These are phyloP conservation scores for Girardinichthys multiradiatus DNA, from an alignment of 2,113 vertebrate species.

Conservation along the genomic window DNA sequence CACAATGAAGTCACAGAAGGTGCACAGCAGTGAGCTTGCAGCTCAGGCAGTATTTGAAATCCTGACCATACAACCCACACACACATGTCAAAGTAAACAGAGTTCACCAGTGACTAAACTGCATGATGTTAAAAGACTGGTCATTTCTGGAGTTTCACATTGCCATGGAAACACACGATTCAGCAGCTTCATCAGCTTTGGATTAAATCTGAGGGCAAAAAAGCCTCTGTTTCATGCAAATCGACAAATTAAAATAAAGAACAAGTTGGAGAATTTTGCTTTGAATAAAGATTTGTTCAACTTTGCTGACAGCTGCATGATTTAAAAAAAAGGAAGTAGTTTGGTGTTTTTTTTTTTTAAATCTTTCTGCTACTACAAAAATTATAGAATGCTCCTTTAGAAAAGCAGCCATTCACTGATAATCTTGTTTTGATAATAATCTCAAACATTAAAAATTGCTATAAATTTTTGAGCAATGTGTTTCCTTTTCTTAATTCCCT, in stretches of 20 bases:
- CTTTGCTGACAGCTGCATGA: background rate
- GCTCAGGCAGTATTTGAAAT: conserved; percentile 49
- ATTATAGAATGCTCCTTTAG: too few species aligned
- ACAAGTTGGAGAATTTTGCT: background rate
- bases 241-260: background rate
- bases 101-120: conserved; percentile 53
- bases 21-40: conserved; percentile 60
- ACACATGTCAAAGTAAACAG: conserved; percentile 35
- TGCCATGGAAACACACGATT: conserved; percentile 70
- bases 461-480: background rate
- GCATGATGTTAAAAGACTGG: conserved; percentile 41
- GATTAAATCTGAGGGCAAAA: conserved; percentile 26
- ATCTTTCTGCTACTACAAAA: background rate
- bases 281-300: background rate
- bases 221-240: conserved; percentile 26
- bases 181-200: conserved; percentile 45
- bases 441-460: background rate
- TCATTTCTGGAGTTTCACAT: conserved; percentile 55
- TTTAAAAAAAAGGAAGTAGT: background rate
- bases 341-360: background rate
- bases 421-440: background rate
- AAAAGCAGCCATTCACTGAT: background rate
- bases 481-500: background rate
- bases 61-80: conserved; percentile 54
- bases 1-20: conserved; percentile 66